phyloP scores from a whole-genome alignment of 2,797 vertebrate genomes.

The Thripadectes ignobilis region DNA sequence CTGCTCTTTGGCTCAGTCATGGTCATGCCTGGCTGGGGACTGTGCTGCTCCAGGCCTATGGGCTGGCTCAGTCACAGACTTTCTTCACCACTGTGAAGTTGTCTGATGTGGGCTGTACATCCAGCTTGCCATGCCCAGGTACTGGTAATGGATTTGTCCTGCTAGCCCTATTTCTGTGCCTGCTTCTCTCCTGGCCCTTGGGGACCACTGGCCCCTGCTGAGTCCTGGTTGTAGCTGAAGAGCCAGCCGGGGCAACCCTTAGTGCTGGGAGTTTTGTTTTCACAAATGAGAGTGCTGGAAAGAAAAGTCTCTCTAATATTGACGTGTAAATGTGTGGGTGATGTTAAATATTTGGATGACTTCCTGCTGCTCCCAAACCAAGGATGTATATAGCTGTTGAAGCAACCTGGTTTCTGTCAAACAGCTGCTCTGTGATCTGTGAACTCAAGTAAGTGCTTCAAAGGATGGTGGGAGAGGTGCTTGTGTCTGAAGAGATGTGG shows the following conservation, averaged over 20 bases:
- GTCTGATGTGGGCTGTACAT: background rate
- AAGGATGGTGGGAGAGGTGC: background rate
- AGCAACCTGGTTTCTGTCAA: background rate
- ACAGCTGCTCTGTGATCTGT: background rate
- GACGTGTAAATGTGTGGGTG: background rate
- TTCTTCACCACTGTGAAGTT: background rate
- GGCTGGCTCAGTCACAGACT: background rate
- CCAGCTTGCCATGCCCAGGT: background rate
- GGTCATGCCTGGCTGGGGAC: background rate
- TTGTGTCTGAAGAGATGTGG: background rate
- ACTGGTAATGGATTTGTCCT: background rate
- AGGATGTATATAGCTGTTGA: background rate
- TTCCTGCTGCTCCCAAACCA: background rate
- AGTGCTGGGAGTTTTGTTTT: background rate
- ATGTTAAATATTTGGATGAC: background rate
- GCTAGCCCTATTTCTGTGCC: background rate
- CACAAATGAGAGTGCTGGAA: background rate
- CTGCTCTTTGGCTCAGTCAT: accelerated
- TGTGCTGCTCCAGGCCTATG: background rate
- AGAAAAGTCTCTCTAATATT: background rate
- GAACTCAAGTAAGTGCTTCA: background rate
- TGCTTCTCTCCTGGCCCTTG: background rate
- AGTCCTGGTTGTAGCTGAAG: background rate
- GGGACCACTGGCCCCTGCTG: background rate
- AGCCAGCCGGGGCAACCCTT: background rate